Evolutionary conservation across 2,888 invertebrate genomes (phyloP), one percentile per base, ranked within the genome.

Genomic region (Belgica antarctica): DNA sequence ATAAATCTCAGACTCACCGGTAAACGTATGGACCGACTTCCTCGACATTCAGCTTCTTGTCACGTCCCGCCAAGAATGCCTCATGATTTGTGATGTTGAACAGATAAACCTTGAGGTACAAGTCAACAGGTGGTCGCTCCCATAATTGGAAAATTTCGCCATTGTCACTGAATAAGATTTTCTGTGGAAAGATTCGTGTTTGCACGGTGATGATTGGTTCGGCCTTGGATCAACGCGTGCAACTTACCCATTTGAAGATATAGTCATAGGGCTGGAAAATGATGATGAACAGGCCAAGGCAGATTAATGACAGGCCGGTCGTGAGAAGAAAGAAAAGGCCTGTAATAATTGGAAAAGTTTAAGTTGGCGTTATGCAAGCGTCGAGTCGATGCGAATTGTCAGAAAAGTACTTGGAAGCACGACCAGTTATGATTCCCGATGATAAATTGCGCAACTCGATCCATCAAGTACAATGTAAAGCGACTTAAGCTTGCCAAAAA

Each of bases 21-120:
- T 95, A 96, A 0, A 92, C 90, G 77, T 91, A 94, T 0, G 94
- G 94, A 0, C 94, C 94, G 8, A 92, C 85, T 82, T 94, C 87
- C 73, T 89, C 81, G 1, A 94, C 82, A 66, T 83, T 84, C 22
- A 94, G 78, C 75, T 89, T 90, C 75, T 89, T 90, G 36, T 83
- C 83, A 2, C 85, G 87, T 0, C 92, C 91, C 0, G 84, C 82
- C 77, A 93, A 80, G 77, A 87, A 93, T 2, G 86, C 90, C 2
- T 90, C 89, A 10, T 85, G 85, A 75, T 94, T 94, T 7, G 94
- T 94, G 1, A 93, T 83, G 76, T 94, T 94, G 80, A 91, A 94
- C 1, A 94, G 82, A 76, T 85, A 92, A 0, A 94, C 87, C 75
- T 87, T 86, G 24, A 90, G 82, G 76, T 88, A 90, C 0, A 94